A percentile compares a stretch with the other conserved stretches of the same genome.
These are phyloP conservation scores for Ditula angustiorana DNA, from an alignment of 2,888 invertebrate genomes.

Conservation along the genomic window DNA sequence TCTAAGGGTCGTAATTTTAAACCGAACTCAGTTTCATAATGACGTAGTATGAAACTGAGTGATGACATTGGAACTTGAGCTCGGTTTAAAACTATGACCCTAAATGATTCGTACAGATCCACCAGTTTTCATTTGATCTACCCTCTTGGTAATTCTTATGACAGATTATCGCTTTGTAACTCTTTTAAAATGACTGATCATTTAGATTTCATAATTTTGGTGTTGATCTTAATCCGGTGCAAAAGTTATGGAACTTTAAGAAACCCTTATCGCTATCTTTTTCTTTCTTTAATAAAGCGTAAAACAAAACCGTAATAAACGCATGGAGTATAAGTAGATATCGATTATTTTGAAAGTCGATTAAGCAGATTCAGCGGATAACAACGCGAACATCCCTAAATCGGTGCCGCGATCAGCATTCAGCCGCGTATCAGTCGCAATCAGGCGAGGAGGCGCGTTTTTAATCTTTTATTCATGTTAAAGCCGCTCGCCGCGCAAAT, in stretches of 20 bases:
- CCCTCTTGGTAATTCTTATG: too few relatives aligned
- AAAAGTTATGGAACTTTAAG: neutral
- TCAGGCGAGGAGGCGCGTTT: conserved; percentile 70
- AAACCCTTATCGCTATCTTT: neutral
- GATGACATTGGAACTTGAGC: too few relatives aligned
- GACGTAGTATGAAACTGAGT: too few relatives aligned
- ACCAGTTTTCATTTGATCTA: too few relatives aligned
- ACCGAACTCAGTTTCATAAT: too few relatives aligned
- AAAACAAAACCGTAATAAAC: conserved; percentile 13
- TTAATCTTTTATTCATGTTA: conserved; percentile 79
- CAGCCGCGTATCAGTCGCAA: conserved; percentile 70
- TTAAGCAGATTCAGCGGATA: conserved; percentile 56
- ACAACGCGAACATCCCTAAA: conserved; percentile 58
- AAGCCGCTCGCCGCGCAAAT: conserved; percentile 74
- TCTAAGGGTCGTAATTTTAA: too few relatives aligned
- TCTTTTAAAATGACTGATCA: too few relatives aligned
- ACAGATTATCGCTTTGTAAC: too few relatives aligned
- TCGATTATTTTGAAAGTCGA: conserved; percentile 50
- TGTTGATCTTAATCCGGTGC: neutral
- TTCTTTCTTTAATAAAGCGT: conserved; percentile 4
- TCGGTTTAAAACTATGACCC: too few relatives aligned
- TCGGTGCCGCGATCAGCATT: conserved; percentile 59
- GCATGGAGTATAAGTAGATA: conserved; percentile 35
- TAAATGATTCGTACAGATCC: too few relatives aligned
- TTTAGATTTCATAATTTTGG: too few relatives aligned